phyloP scores from a whole-genome alignment of 37 sponge, comb jelly and placozoan genomes.

The Hexactinellida sp. region DNA sequence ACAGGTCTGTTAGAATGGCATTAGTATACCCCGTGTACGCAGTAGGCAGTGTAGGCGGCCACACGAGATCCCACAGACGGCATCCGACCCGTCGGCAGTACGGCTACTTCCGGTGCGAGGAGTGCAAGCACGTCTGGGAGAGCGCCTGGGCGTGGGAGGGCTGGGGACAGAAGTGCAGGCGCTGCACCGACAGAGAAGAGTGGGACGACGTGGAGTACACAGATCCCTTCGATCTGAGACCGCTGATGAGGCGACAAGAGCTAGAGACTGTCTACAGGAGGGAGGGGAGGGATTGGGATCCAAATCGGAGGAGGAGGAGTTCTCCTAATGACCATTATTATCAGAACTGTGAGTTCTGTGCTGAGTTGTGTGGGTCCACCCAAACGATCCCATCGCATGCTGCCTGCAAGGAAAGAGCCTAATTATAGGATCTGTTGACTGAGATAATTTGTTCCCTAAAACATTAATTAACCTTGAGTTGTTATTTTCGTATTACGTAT shows the following conservation, averaged over 20 bases:
- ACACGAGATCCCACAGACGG: not conserved
- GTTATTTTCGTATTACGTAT: too few relatives aligned
- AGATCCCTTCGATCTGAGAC: not conserved
- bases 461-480: too few relatives aligned
- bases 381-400: not conserved
- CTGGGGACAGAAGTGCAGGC: not conserved
- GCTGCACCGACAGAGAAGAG: not conserved
- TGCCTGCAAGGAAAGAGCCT: not conserved
- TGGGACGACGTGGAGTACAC: not conserved
- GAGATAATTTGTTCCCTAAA: too few relatives aligned
- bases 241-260: not conserved
- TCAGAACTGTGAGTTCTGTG: conserved; percentile 9
- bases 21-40: too few relatives aligned
- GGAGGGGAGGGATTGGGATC: not conserved
- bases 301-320: not conserved
- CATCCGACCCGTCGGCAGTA: not conserved
- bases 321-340: not conserved
- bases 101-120: not conserved
- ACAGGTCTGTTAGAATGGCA: too few relatives aligned
- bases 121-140: not conserved
- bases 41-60: too few relatives aligned
- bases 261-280: not conserved
- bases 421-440: too few relatives aligned
- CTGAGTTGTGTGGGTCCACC: not conserved
- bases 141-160: not conserved